A percentile compares a stretch with the other conserved stretches of the same genome.
These are phyloP conservation scores for Gymnarchus niloticus DNA, from an alignment of 2,113 vertebrate genomes.

Conservation along the genomic window DNA sequence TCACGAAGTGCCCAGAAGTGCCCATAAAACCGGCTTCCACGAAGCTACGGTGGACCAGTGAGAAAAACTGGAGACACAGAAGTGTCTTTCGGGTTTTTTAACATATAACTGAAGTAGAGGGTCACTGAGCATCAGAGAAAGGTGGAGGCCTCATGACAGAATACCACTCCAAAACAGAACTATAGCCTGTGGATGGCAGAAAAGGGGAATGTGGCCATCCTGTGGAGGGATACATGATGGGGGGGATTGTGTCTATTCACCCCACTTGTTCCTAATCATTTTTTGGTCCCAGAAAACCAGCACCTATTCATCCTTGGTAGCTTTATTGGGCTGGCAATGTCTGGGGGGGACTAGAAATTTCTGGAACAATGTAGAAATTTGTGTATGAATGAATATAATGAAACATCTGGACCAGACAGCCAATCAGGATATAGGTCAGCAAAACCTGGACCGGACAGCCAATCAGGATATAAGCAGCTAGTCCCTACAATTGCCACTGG, in stretches of 20 bases:
- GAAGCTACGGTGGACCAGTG: background rate
- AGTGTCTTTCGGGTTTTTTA: background rate
- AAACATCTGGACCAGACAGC: background rate
- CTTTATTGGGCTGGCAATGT: too few relatives aligned
- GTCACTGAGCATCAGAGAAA: background rate
- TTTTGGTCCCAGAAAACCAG: too few relatives aligned
- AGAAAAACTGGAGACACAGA: background rate
- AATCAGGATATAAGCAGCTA: background rate
- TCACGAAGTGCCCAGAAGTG: too few relatives aligned
- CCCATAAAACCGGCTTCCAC: background rate
- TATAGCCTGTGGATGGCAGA: too few relatives aligned
- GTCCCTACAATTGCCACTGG: background rate
- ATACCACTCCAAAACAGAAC: background rate
- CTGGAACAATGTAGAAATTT: background rate
- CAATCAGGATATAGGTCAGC: background rate
- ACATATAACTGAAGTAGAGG: background rate
- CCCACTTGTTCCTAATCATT: too few relatives aligned
- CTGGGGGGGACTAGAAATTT: too few relatives aligned
- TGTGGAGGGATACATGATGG: too few relatives aligned
- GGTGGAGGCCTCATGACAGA: background rate
- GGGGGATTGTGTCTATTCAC: too few relatives aligned
- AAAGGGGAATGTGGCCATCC: too few relatives aligned
- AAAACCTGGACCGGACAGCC: background rate
- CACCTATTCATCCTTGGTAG: too few relatives aligned
- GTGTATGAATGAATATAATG: background rate